Conservation (phyloP, 2,797 vertebrate species). For the Mormyrus hasselquistii region DNA sequence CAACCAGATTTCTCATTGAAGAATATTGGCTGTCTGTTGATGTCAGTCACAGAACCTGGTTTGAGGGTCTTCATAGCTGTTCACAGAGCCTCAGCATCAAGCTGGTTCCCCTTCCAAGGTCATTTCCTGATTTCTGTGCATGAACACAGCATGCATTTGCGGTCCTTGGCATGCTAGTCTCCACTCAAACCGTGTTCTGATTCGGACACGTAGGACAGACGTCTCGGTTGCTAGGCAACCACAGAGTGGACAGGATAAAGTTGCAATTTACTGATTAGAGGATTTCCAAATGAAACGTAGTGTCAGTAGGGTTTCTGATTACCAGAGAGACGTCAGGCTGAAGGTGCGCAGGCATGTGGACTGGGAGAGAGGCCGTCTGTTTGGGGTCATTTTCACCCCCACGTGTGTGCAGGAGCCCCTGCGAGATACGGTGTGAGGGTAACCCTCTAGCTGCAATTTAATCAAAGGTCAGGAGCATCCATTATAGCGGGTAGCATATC, state of each 20-base stretch:
- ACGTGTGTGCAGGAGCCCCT: background rate
- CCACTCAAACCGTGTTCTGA: background rate
- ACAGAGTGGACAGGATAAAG: slow-evolving; percentile 58
- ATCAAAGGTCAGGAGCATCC: background rate
- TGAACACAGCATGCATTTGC: background rate
- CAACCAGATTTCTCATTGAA: background rate
- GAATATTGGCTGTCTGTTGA: background rate
- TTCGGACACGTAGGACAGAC: background rate
- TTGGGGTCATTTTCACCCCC: background rate
- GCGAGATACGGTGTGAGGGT: background rate
- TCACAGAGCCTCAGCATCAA: background rate
- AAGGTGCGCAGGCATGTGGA: background rate
- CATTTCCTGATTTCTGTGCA: background rate
- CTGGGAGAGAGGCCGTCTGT: background rate
- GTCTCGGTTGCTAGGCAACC: slow-evolving; percentile 59
- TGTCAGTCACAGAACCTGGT: background rate
- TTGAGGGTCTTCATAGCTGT: background rate
- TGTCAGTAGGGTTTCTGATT: slow-evolving; percentile 49
- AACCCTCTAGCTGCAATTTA: background rate
- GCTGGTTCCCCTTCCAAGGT: background rate
- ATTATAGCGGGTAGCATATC: background rate
- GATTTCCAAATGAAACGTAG: slow-evolving; percentile 55
- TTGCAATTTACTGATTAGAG: slow-evolving; percentile 65
- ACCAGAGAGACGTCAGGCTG: slow-evolving; percentile 22
- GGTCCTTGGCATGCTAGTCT: background rate